A percentile compares a stretch with the other conserved stretches of the same genome.
Evolutionary conservation across 2,888 invertebrate genomes (phyloP).

Genomic region (Brachyptera risi): DNA sequence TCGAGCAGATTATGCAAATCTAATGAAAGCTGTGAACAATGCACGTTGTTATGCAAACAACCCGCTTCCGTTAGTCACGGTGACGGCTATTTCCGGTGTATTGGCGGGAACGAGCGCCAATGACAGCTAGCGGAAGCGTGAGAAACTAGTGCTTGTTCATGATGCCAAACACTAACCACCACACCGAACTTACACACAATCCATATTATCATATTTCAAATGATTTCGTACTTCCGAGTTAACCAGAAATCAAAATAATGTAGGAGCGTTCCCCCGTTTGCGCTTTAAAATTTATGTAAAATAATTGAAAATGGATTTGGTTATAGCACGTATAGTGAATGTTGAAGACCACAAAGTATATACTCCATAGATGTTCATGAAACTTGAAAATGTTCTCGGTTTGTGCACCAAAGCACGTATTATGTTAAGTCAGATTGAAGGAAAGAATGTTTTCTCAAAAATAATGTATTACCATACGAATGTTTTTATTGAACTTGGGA

Average conservation of each 20-base stretch:
- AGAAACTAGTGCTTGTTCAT: constrained; percentile 8
- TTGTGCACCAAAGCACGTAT: not conserved
- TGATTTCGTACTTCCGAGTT: constrained; percentile 10
- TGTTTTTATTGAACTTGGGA: no score
- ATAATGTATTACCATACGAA: no score
- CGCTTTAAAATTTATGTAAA: constrained; percentile 11
- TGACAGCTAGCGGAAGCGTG: constrained; percentile 12
- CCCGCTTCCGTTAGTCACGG: constrained; percentile 19
- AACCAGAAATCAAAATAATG: no score
- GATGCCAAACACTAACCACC: constrained; percentile 2
- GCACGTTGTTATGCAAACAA: constrained; percentile 24
- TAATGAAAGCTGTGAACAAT: constrained; percentile 16
- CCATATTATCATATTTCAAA: constrained; percentile 12
- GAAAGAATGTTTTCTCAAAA: not conserved
- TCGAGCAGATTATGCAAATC: constrained; percentile 24
- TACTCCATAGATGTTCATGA: no score
- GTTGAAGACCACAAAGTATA: no score
- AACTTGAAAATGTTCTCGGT: not conserved
- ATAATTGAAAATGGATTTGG: not conserved
- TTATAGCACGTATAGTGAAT: not conserved
- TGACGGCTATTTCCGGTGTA: constrained; percentile 21
- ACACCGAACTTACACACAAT: no score
- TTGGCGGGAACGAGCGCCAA: constrained; percentile 19
- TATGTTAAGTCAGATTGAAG: not conserved
- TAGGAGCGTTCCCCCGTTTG: not conserved